A percentile compares a stretch with the other conserved stretches of the same genome.
Evolutionary conservation across 2,113 vertebrate species (phyloP).

Genomic region (Antechinus flavipes): DNA sequence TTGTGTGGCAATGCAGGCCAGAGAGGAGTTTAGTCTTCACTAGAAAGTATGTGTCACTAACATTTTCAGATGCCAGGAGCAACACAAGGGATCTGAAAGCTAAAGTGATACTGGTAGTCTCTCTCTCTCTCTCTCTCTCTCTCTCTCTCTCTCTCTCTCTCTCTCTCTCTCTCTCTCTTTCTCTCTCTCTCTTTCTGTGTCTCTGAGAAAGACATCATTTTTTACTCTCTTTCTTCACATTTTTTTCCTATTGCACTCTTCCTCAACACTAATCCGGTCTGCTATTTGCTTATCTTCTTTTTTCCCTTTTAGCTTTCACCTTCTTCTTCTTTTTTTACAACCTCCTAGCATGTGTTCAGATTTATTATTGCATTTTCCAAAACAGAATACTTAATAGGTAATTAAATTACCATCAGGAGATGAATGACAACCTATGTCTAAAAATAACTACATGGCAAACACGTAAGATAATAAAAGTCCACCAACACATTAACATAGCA

Average conservation of each 20-base stretch:
- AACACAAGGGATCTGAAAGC: conserved; percentile 60
- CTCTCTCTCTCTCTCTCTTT: conserved; percentile 49
- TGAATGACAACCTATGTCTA: conserved; percentile 63
- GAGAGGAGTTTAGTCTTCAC: conserved; percentile 68
- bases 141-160: conserved; percentile 55
- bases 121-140: conserved; percentile 39
- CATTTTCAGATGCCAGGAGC: conserved; percentile 60
- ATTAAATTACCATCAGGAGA: conserved; percentile 76
- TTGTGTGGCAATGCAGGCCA: conserved; percentile 72
- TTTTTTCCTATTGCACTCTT: conserved; percentile 63
- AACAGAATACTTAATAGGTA: conserved; percentile 71
- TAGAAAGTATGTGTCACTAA: conserved; percentile 59
- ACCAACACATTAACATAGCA: conserved; percentile 39
- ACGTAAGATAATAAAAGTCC: conserved; percentile 65
- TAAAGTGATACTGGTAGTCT: background rate
- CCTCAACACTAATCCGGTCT: conserved; percentile 44
- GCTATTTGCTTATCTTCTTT: conserved; percentile 59
- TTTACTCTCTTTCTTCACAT: conserved; percentile 71
- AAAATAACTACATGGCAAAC: conserved; percentile 67
- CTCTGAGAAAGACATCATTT: conserved; percentile 23
- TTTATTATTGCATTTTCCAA: conserved; percentile 73
- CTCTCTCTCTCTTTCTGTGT: conserved; percentile 28
- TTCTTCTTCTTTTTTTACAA: conserved; percentile 41
- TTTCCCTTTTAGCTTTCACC: background rate
- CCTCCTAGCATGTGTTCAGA: conserved; percentile 59